These are phyloP conservation scores for Montipora capitata DNA, from an alignment of 92 coral and sea anemone genomes.

Conservation along the genomic window DNA sequence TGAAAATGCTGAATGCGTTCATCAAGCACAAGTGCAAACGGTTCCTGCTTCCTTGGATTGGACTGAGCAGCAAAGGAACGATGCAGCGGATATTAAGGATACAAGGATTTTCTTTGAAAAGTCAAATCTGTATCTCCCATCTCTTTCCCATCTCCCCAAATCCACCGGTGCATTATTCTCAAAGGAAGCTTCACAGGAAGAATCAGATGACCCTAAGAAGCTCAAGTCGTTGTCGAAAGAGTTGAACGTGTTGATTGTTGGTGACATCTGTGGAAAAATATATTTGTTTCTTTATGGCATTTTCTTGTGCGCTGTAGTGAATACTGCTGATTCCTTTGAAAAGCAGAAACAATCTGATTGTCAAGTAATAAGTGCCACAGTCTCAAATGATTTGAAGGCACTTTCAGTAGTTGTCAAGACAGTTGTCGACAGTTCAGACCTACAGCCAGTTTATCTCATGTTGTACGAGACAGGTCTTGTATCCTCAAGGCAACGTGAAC, in stretches of 20 bases:
- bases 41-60: conserved; percentile 89
- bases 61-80: conserved; percentile 73
- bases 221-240: conserved; percentile 82
- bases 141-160: conserved; percentile 89
- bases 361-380: conserved; percentile 73
- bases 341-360: conserved; percentile 11
- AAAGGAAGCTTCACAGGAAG: conserved; percentile 82
- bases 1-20: conserved; percentile 96
- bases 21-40: conserved; percentile 69
- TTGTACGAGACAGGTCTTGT: conserved; percentile 83
- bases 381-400: conserved; percentile 76
- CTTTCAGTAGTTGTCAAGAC: conserved; percentile 79
- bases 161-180: conserved; percentile 89
- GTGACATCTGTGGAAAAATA: conserved; percentile 80
- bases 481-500: conserved; percentile 82
- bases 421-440: conserved; percentile 32
- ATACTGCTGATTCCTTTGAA: conserved; percentile 40
- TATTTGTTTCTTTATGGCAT: conserved; percentile 89
- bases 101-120: conserved; percentile 82
- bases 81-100: conserved; percentile 17
- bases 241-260: conserved; percentile 87
- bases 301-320: conserved; percentile 80
- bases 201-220: conserved; percentile 91
- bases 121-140: conserved; percentile 84
- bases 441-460: conserved; percentile 50